phyloP scores from a whole-genome alignment of 2,113 vertebrate genomes.

The Gopherus evgoodei region DNA sequence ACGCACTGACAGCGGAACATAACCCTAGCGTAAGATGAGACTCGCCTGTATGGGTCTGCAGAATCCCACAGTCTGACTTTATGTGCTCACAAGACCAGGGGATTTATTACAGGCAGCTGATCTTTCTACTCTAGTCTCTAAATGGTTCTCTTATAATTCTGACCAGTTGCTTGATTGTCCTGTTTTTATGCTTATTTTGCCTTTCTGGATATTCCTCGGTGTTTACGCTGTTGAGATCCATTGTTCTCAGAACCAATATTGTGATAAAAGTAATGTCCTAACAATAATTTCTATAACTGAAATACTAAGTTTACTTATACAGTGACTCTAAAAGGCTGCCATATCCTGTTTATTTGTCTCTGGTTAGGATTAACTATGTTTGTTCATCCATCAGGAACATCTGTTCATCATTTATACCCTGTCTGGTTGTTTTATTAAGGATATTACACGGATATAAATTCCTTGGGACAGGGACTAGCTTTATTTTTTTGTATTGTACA shows the following conservation, averaged over 20 bases:
- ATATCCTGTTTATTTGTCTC: conserved; percentile 16
- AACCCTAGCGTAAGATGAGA: too few relatives aligned
- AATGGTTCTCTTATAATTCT: not conserved
- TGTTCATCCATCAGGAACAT: conserved; percentile 22
- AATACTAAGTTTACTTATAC: conserved; percentile 6
- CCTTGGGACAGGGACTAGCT: conserved; percentile 13
- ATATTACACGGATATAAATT: conserved; percentile 29
- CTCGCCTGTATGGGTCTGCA: not conserved
- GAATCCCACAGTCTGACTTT: not conserved
- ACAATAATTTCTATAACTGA: not conserved
- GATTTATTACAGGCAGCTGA: not conserved
- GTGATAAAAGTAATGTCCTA: not conserved
- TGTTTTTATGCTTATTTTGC: not conserved
- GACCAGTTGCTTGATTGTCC: not conserved
- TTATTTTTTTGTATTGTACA: not conserved
- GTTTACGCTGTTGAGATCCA: not conserved
- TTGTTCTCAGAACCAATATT: rapidly evolving
- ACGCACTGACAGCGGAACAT: too few relatives aligned
- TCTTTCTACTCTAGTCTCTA: not conserved
- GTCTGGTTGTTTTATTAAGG: conserved; percentile 62
- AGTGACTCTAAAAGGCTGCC: not conserved
- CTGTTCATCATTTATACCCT: conserved; percentile 32
- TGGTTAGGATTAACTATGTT: conserved; percentile 48
- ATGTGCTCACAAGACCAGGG: not conserved
- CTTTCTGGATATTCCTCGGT: not conserved